Conservation (phyloP, 2,113 vertebrate genomes). For the Zosterops japonicus region DNA sequence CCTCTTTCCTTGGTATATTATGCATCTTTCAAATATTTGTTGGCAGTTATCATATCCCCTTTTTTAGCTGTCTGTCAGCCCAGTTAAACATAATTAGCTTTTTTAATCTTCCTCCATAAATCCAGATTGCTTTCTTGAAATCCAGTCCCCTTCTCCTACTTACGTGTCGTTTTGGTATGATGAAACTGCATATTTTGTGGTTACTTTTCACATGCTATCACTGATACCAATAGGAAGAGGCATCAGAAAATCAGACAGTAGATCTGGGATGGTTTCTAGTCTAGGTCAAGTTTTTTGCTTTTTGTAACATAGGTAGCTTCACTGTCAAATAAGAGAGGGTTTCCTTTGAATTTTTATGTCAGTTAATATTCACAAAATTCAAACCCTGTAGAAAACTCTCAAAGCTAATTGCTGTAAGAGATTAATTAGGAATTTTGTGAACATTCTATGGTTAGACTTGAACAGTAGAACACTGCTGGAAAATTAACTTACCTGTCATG, state of each 20-base stretch:
- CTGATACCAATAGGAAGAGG: constrained; percentile 1
- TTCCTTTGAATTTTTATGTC: background rate
- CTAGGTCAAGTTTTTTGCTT: background rate
- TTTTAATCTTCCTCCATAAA: constrained; percentile 62
- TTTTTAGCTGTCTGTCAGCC: constrained; percentile 46
- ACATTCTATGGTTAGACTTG: background rate
- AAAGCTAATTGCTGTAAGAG: background rate
- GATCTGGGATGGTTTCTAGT: background rate
- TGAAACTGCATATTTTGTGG: constrained; percentile 48
- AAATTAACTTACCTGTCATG: background rate
- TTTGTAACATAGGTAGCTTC: background rate
- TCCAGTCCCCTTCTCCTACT: constrained; percentile 32
- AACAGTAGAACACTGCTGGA: background rate
- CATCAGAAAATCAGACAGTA: background rate
- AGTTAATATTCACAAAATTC: background rate
- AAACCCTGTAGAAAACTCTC: background rate
- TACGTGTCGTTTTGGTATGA: constrained; percentile 41
- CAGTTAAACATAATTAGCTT: constrained; percentile 65
- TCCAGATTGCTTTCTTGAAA: constrained; percentile 50
- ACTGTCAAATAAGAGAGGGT: background rate
- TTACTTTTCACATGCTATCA: constrained; percentile 30
- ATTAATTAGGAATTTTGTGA: background rate
- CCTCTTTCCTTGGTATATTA: constrained; percentile 42
- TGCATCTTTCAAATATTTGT: constrained; percentile 62
- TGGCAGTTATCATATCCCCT: constrained; percentile 58